Conservation (phyloP, 2,797 vertebrate species). For the Dicrostonyx torquatus region DNA sequence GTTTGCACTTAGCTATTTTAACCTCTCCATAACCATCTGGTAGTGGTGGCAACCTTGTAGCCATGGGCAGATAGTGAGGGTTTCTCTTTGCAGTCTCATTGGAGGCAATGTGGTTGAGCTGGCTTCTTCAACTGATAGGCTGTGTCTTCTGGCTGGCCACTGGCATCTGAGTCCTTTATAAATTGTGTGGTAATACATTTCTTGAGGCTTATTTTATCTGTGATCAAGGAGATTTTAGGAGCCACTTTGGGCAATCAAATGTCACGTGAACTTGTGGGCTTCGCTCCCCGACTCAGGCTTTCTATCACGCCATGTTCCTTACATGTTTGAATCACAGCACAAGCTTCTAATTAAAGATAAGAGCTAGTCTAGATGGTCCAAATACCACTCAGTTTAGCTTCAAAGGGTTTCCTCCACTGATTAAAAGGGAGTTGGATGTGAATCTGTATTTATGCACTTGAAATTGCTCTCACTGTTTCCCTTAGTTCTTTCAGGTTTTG, state of each 20-base stretch:
- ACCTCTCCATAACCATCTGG: background rate
- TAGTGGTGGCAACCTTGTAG: background rate
- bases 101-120: background rate
- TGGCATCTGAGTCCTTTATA: background rate
- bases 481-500: background rate
- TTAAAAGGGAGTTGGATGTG: background rate
- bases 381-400: background rate
- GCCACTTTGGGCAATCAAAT: too few relatives aligned
- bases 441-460: background rate
- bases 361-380: too few relatives aligned
- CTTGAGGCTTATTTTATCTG: background rate
- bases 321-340: background rate
- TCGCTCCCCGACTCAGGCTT: accelerated
- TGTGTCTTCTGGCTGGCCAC: background rate
- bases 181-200: background rate
- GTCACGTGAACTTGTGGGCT: background rate
- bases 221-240: background rate
- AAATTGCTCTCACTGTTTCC: too few relatives aligned
- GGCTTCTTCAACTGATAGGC: background rate
- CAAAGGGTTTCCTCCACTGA: background rate
- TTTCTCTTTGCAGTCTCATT: background rate
- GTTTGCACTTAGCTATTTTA: background rate
- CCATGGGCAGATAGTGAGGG: background rate
- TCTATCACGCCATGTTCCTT: too few relatives aligned
- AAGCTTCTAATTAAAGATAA: background rate